A percentile compares a stretch with the other conserved stretches of the same genome.
phyloP scores from a whole-genome alignment of 2,113 vertebrate genomes.

The Sapajus apella region DNA sequence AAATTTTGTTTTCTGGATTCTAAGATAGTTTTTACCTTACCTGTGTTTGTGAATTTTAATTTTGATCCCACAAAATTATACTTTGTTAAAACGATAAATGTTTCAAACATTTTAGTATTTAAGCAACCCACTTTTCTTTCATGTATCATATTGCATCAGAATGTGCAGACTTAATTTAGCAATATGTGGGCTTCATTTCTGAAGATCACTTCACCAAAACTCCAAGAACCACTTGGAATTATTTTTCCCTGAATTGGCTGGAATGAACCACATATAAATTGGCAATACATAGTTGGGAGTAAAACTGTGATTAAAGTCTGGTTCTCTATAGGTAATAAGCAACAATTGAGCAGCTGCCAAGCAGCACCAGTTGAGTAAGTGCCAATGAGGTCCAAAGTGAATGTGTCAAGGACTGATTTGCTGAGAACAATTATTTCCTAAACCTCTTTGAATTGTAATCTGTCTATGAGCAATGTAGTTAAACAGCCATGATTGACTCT shows the following conservation, averaged over 20 bases:
- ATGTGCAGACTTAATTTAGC: not conserved
- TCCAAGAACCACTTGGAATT: conserved; percentile 31
- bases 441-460: not conserved
- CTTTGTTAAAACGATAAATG: not conserved
- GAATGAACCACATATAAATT: not conserved
- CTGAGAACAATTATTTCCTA: not conserved
- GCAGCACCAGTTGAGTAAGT: not conserved
- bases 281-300: not conserved
- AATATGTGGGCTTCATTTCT: not conserved
- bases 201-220: not conserved
- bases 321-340: not conserved
- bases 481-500: not conserved
- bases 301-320: conserved; percentile 2
- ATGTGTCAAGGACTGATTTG: conserved; percentile 15
- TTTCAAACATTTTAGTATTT: not conserved
- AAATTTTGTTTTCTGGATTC: not conserved
- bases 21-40: not conserved
- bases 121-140: not conserved
- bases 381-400: not conserved
- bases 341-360: not conserved
- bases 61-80: conserved; percentile 15
- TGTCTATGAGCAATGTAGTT: conserved; percentile 32
- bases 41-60: conserved; percentile 27
- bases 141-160: not conserved
- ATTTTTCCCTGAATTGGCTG: not conserved